Evolutionary conservation across 2,113 vertebrate species (phyloP).

Genomic region (Trinectes maculatus): DNA sequence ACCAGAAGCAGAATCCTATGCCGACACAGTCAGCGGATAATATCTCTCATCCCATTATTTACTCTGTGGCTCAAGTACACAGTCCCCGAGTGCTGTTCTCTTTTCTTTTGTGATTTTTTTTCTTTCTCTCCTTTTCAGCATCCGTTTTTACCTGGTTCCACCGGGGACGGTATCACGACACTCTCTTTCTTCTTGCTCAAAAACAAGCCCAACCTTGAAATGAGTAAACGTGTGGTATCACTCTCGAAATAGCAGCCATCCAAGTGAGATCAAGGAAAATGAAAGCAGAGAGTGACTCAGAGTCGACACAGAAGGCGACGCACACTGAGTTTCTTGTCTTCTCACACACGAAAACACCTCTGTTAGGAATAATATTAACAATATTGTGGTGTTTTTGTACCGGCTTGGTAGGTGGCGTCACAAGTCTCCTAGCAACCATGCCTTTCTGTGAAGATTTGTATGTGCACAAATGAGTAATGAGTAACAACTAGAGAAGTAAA

Average conservation of each 20-base stretch:
- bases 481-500: constrained; percentile 3
- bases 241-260: constrained; percentile 36
- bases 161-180: background rate
- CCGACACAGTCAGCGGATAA: constrained; percentile 54
- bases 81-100: background rate
- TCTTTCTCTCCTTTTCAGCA: constrained; percentile 2
- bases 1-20: constrained; percentile 57
- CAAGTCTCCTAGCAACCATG: constrained; percentile 46
- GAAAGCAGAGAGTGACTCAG: constrained; percentile 34
- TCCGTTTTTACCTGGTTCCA: constrained; percentile 28
- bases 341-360: constrained; percentile 9
- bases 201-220: constrained; percentile 28
- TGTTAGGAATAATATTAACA: constrained; percentile 15
- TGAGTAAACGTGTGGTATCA: constrained; percentile 36
- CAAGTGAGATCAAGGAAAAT: constrained; percentile 33
- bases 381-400: constrained; percentile 3
- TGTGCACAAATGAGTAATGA: constrained; percentile 14
- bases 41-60: constrained; percentile 61
- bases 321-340: constrained; percentile 16
- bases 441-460: background rate
- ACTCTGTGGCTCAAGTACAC: constrained; percentile 44
- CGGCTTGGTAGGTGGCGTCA: constrained; percentile 34
- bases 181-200: constrained; percentile 15
- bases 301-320: background rate
- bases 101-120: background rate